These are phyloP conservation scores for Ophioninae sp. DNA, from an alignment of 2,888 invertebrate species.

Conservation along the genomic window DNA sequence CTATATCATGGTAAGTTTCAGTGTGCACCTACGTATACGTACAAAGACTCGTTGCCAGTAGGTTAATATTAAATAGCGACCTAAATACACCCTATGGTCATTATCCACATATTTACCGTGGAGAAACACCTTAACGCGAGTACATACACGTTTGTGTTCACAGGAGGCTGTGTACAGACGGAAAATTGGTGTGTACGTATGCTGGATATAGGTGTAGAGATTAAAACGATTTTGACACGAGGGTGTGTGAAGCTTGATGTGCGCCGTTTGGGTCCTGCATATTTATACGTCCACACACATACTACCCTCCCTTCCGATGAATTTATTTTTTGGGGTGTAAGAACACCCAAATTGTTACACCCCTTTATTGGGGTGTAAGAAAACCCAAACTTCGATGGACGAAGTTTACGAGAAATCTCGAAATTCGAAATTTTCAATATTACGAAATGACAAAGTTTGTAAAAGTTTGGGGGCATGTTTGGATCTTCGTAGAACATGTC, in stretches of 20 bases:
- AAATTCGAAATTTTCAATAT: too few species aligned
- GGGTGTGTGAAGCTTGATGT: background rate
- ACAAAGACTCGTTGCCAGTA: background rate
- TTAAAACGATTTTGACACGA: constrained; percentile 13
- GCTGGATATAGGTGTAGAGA: background rate
- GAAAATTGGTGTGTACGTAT: background rate
- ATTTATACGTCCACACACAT: background rate
- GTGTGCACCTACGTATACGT: background rate
- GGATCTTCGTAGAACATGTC: background rate
- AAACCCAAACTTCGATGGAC: too few species aligned
- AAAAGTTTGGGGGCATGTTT: too few species aligned
- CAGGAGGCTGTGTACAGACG: constrained; percentile 1
- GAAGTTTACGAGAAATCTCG: too few species aligned
- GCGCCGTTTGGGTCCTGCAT: background rate
- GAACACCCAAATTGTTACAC: too few species aligned
- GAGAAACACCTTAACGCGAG: background rate
- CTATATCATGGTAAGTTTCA: constrained; percentile 28
- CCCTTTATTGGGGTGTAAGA: too few species aligned
- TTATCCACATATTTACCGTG: constrained; percentile 16
- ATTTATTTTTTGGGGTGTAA: too few species aligned
- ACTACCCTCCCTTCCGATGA: constrained; percentile 41
- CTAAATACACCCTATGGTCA: constrained; percentile 46
- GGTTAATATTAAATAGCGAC: constrained; percentile 59
- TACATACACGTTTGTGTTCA: constrained; percentile 6
- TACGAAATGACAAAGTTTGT: too few species aligned